Conservation (phyloP, 92 coral and sea anemone species). For the Anthopleura xanthogrammica region DNA sequence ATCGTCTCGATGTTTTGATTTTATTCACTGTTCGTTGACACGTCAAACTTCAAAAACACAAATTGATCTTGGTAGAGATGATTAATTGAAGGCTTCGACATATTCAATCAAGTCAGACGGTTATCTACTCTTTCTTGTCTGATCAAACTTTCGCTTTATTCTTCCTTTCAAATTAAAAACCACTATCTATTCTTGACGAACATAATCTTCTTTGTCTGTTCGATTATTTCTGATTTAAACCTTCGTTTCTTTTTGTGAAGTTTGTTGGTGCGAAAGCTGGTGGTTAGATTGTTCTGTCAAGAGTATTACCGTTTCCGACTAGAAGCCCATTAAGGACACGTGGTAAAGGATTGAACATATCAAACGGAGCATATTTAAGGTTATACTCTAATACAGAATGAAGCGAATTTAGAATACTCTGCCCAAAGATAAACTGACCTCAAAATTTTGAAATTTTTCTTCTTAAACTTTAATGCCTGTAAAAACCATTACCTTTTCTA, state of each 20-base stretch:
- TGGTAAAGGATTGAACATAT: slow-evolving; percentile 3
- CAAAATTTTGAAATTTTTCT: not conserved
- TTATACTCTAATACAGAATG: not conserved
- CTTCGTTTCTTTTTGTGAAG: slow-evolving; percentile 17
- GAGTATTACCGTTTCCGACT: slow-evolving; percentile 1
- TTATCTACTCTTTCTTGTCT: not conserved
- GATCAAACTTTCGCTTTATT: not conserved
- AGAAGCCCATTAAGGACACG: not conserved
- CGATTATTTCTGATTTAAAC: slow-evolving; percentile 29
- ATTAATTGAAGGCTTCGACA: not conserved
- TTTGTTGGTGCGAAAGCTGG: slow-evolving; percentile 29
- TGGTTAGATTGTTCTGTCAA: slow-evolving; percentile 21
- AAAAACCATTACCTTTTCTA: not conserved
- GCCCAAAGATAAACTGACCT: not conserved
- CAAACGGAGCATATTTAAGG: not conserved
- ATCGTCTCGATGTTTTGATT: not conserved
- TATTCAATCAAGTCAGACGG: not conserved
- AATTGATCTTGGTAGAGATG: not conserved
- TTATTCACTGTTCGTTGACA: not conserved
- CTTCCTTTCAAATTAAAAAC: slow-evolving; percentile 29
- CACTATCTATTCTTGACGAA: slow-evolving; percentile 9
- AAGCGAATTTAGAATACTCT: not conserved
- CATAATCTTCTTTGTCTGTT: slow-evolving; percentile 20
- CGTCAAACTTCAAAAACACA: not conserved
- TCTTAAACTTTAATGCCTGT: slow-evolving; percentile 3